Conservation (phyloP, 1,140 invertebrate species). For the Pseudoatta argentina region DNA sequence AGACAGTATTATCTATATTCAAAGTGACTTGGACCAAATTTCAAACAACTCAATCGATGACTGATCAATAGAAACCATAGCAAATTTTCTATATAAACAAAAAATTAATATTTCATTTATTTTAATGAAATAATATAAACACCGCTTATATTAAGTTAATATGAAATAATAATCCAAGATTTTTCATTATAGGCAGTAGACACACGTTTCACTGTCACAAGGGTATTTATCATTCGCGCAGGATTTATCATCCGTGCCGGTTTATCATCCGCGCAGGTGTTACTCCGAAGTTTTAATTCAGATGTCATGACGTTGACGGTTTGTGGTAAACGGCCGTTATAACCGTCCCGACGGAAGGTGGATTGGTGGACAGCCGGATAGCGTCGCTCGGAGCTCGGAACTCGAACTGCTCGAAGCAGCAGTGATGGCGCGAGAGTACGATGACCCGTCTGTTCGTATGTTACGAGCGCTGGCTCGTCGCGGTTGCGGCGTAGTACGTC, state of each 20-base stretch:
- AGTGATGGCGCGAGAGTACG: constrained; percentile 64
- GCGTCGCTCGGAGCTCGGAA: neutral
- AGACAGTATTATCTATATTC: too few relatives aligned
- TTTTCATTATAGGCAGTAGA: too few relatives aligned
- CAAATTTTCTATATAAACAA: too few relatives aligned
- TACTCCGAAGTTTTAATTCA: neutral
- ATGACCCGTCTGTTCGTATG: constrained; percentile 76
- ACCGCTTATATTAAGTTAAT: too few relatives aligned
- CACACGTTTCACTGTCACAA: neutral
- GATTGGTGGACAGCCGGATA: neutral
- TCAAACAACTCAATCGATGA: too few relatives aligned
- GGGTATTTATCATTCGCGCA: neutral
- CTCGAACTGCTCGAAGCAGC: neutral
- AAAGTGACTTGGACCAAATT: too few relatives aligned
- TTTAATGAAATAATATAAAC: too few relatives aligned
- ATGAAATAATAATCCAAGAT: too few relatives aligned
- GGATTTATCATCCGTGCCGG: neutral
- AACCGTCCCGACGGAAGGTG: neutral
- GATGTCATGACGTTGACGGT: constrained; percentile 11
- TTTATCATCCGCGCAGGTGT: neutral
- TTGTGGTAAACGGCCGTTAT: neutral
- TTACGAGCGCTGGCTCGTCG: constrained; percentile 62
- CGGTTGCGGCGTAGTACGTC: constrained; percentile 70
- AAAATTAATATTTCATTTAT: too few relatives aligned
- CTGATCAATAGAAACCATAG: too few relatives aligned